Percentiles rank a stretch among this genome's conserved stretches.
Evolutionary conservation across 2,888 invertebrate genomes (phyloP).

Genomic region (Ophion ventricosus): DNA sequence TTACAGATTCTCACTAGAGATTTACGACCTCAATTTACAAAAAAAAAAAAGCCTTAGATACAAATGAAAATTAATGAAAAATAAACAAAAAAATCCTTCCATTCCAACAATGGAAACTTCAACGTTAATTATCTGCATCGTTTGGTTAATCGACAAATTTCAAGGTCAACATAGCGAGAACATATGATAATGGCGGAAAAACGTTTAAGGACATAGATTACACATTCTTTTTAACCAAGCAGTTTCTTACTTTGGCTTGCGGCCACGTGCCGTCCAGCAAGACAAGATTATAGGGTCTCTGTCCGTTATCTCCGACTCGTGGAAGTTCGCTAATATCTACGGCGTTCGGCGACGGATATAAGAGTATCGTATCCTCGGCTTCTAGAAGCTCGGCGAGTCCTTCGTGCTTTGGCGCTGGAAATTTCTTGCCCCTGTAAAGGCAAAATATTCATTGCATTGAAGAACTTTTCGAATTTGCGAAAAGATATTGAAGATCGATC

Average conservation of each 20-base stretch:
- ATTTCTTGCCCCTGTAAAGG: slow-evolving; percentile 92
- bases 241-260: slow-evolving; percentile 89
- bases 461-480: neutral
- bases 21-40: too few relatives aligned
- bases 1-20: too few relatives aligned
- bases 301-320: slow-evolving; percentile 81
- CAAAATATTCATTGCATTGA: neutral
- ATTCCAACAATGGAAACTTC: too few relatives aligned
- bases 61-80: too few relatives aligned
- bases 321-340: slow-evolving; percentile 87
- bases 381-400: slow-evolving; percentile 88
- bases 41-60: too few relatives aligned
- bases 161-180: too few relatives aligned
- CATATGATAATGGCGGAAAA: too few relatives aligned
- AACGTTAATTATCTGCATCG: too few relatives aligned
- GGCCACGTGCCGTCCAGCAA: slow-evolving; percentile 98
- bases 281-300: slow-evolving; percentile 89
- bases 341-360: slow-evolving; percentile 92
- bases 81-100: too few relatives aligned
- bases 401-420: slow-evolving; percentile 88
- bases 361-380: slow-evolving; percentile 88
- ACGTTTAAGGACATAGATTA: too few relatives aligned
- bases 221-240: too few relatives aligned
- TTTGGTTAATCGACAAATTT: too few relatives aligned
- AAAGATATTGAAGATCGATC: neutral